Conservation (phyloP, 2,888 invertebrate species). For the Celastrina argiolus region DNA sequence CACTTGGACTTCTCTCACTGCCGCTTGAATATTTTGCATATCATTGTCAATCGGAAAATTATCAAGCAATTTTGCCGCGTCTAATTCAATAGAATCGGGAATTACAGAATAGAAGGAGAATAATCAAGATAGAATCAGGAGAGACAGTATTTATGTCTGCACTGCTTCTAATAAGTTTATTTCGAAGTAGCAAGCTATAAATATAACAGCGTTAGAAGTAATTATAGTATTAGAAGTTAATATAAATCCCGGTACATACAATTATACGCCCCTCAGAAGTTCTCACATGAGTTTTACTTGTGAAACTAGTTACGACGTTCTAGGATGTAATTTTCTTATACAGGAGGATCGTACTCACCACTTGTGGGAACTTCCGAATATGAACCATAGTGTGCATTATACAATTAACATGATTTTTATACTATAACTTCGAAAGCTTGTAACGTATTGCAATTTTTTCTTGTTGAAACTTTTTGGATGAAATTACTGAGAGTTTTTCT, state of each 20-base stretch:
- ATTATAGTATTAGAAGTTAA: neutral
- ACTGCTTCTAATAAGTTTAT: neutral
- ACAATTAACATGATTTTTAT: no score
- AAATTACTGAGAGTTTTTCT: no score
- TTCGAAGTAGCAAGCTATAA: neutral
- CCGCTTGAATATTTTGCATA: neutral
- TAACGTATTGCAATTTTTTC: no score
- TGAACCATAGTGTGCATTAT: no score
- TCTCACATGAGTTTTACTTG: neutral
- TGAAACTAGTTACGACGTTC: neutral
- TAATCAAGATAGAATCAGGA: neutral
- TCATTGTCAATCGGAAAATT: neutral
- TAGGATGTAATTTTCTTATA: conserved; percentile 1
- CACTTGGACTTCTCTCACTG: conserved; percentile 1
- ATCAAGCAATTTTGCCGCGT: no score
- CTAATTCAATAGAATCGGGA: no score
- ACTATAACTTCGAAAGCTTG: no score
- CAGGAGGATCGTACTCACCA: neutral
- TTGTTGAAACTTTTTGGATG: no score
- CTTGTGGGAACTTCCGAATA: conserved; percentile 4
- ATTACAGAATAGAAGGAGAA: neutral
- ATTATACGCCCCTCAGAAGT: neutral
- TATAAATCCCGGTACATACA: neutral
- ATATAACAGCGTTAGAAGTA: neutral
- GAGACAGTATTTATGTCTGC: neutral